Evolutionary conservation across 2,888 invertebrate genomes (phyloP).

Genomic region (Isotomurus palustris): DNA sequence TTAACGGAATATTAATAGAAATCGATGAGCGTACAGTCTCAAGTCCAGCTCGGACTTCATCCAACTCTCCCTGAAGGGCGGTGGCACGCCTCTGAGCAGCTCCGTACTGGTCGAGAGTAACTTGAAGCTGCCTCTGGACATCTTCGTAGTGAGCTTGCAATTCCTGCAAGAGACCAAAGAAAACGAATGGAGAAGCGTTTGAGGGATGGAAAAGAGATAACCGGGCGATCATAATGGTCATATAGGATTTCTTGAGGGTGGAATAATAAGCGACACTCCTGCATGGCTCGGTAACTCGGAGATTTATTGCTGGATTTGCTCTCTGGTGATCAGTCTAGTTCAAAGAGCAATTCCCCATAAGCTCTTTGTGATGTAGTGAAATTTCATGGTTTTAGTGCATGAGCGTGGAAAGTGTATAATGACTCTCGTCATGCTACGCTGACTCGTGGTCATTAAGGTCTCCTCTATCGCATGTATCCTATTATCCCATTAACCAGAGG

Average conservation of each 20-base stretch:
- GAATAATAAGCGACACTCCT: no score
- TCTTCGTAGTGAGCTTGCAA: constrained; percentile 95
- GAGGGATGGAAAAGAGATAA: neutral
- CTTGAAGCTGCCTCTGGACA: constrained; percentile 90
- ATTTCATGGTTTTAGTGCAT: no score
- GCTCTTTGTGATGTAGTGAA: no score
- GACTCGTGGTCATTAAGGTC: no score
- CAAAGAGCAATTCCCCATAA: no score
- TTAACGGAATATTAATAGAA: neutral
- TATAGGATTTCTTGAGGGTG: no score
- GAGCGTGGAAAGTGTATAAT: no score
- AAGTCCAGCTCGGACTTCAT: constrained; percentile 88
- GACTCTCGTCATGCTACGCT: no score
- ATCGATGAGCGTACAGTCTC: constrained; percentile 61
- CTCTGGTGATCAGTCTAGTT: neutral
- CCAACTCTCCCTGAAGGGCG: constrained; percentile 84
- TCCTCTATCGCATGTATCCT: no score
- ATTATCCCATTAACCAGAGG: no score
- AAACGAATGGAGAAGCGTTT: neutral
- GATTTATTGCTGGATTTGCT: neutral
- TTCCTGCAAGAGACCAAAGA: constrained; percentile 64
- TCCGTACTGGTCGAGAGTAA: constrained; percentile 88
- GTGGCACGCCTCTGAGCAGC: constrained; percentile 73
- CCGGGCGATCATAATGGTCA: no score
- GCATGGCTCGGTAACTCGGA: neutral